Percentiles rank a stretch among this genome's conserved stretches.
Conservation (phyloP, 2,888 invertebrate genomes). For the Cerastoderma edule region DNA sequence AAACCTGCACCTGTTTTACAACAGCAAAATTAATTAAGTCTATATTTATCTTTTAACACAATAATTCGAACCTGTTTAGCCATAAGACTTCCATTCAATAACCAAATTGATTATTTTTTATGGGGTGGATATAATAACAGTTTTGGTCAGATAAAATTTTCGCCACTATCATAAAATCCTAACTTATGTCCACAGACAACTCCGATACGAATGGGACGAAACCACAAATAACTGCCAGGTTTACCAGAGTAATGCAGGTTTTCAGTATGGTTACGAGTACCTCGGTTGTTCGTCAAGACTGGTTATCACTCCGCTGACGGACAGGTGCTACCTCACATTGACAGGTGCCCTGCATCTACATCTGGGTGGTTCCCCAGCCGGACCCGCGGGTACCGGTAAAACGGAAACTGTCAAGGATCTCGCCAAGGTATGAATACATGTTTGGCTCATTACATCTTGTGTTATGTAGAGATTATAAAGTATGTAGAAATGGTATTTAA, state of each 20-base stretch:
- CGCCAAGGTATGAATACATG: conserved; percentile 82
- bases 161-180: no score
- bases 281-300: conserved; percentile 83
- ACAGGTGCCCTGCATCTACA: conserved; percentile 83
- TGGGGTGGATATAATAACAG: no score
- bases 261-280: conserved; percentile 83
- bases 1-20: no score
- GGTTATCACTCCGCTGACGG: conserved; percentile 83
- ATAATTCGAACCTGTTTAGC: no score
- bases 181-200: conserved; percentile 74
- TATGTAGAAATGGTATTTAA: no score
- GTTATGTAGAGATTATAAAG: no score
- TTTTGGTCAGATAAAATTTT: no score
- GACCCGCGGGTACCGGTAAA: conserved; percentile 84
- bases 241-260: conserved; percentile 81
- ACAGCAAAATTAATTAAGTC: no score
- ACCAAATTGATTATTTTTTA: no score
- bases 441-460: no score
- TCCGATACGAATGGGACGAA: conserved; percentile 84
- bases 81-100: no score
- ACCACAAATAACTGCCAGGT: conserved; percentile 82
- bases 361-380: conserved; percentile 83
- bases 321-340: conserved; percentile 82
- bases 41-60: no score
- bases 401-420: conserved; percentile 84